phyloP scores from a whole-genome alignment of 1,140 invertebrate species.

The Apis mellifera region Amel_HAv3.1 CM009936.2:8169501-8170000 shows the following conservation, averaged over 20 bases:
- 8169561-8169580: not conserved
- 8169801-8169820: conserved; percentile 55
- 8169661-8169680: conserved; percentile 72
- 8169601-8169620: conserved; percentile 54
- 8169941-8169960: not conserved
- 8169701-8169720: conserved; percentile 54
- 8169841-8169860: not conserved
- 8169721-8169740: conserved; percentile 69
- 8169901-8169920: not conserved
- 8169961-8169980: not conserved
- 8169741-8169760: conserved; percentile 66
- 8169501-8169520: conserved; percentile 3
- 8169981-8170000: conserved; percentile 4
- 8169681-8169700: conserved; percentile 70
- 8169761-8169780: conserved; percentile 62
- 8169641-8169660: conserved; percentile 75
- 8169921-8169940: not conserved
- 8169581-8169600: conserved; percentile 7
- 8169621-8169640: conserved; percentile 76
- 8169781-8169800: conserved; percentile 64
- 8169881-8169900: not conserved
- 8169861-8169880: not conserved
- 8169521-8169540: not conserved
- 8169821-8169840: not conserved
- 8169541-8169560: not conserved